A percentile compares a stretch with the other conserved stretches of the same genome.
These are phyloP conservation scores for Phenganax stokvisi DNA, from an alignment of 92 coral and sea anemone species.

Conservation along the genomic window DNA sequence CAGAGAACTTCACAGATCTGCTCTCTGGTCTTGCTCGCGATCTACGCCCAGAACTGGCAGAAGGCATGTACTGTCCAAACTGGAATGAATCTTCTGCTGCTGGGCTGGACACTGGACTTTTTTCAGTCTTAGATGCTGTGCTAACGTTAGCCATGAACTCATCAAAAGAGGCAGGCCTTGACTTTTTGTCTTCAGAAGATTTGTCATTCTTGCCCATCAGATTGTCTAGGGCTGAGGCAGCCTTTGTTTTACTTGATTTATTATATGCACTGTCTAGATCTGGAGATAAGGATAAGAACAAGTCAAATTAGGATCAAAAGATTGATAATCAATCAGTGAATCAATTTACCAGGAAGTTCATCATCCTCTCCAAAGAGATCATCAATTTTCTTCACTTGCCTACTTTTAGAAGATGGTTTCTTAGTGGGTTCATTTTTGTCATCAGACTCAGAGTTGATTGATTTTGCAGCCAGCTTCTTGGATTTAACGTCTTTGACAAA, in stretches of 20 bases:
- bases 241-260: constrained; percentile 21
- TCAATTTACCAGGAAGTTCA: constrained; percentile 59
- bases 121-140: constrained; percentile 38
- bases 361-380: constrained; percentile 85
- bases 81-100: constrained; percentile 78
- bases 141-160: constrained; percentile 92
- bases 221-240: constrained; percentile 52
- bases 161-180: constrained; percentile 75
- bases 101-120: constrained; percentile 53
- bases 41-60: constrained; percentile 60
- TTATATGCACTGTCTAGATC: constrained; percentile 50
- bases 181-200: constrained; percentile 46
- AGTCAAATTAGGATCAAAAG: too few relatives aligned
- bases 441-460: constrained; percentile 76
- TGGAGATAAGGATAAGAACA: constrained; percentile 16
- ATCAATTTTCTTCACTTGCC: constrained; percentile 19
- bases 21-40: constrained; percentile 84
- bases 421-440: background rate
- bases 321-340: background rate
- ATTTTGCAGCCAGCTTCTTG: constrained; percentile 12
- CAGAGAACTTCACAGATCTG: constrained; percentile 86
- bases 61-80: constrained; percentile 94
- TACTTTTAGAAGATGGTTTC: constrained; percentile 13
- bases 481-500: background rate
- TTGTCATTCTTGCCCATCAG: constrained; percentile 74